Evolutionary conservation across 2,113 vertebrate species (phyloP).

Genomic region (Halichoerus grypus): DNA sequence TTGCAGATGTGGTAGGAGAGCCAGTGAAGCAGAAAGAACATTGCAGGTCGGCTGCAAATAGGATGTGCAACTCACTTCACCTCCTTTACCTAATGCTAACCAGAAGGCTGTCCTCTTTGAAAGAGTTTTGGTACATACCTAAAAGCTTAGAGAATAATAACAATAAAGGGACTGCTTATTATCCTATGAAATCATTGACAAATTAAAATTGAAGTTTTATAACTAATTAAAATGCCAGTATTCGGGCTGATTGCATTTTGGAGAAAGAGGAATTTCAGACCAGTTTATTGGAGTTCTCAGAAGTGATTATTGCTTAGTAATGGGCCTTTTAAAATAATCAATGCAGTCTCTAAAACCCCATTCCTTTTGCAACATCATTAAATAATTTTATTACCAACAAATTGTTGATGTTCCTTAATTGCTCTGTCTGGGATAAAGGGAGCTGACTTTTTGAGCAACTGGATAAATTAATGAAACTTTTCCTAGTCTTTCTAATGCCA

Average conservation of each 20-base stretch:
- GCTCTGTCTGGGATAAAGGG: not conserved
- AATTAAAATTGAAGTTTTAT: not conserved
- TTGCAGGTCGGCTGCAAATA: not conserved
- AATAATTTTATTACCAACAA: constrained; percentile 41
- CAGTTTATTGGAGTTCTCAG: constrained; percentile 27
- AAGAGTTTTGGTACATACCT: not conserved
- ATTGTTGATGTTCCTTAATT: not conserved
- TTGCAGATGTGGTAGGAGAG: too few relatives aligned
- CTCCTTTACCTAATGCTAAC: not conserved
- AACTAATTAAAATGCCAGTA: not conserved
- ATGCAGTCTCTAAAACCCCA: not conserved
- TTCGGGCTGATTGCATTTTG: not conserved
- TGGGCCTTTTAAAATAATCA: constrained; percentile 48
- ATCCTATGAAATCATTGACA: not conserved
- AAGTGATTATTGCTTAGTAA: constrained; percentile 51
- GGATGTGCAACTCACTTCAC: not conserved
- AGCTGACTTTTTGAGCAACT: not conserved
- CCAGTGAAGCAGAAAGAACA: not conserved
- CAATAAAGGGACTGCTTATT: not conserved
- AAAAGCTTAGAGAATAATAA: not conserved
- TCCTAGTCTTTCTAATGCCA: not conserved
- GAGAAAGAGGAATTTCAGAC: constrained; percentile 1
- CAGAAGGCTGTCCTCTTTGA: not conserved
- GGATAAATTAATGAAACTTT: not conserved
- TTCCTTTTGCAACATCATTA: not conserved